A percentile compares a stretch with the other conserved stretches of the same genome.
Evolutionary conservation across 1,140 invertebrate genomes (phyloP).

Genomic region (Schlechtendalia chinensis): DNA sequence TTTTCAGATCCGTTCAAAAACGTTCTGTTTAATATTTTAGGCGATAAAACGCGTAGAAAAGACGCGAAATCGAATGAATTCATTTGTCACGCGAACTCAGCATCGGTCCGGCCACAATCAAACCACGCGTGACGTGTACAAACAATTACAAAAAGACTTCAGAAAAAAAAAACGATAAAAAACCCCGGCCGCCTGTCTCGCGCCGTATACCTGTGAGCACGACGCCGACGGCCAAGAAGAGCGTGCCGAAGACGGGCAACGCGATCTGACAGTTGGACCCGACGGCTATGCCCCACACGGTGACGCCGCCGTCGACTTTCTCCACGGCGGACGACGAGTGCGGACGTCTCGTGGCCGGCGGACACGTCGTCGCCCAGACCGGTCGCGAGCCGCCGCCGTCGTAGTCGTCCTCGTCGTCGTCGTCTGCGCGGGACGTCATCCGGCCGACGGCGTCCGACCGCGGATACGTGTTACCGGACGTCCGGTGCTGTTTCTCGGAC

Average conservation of each 20-base stretch:
- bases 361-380: background rate
- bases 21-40: no score
- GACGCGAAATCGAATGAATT: no score
- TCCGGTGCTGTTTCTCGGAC: no score
- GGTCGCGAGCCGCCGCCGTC: background rate
- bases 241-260: slow-evolving; percentile 70
- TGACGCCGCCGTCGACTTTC: slow-evolving; percentile 71
- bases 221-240: slow-evolving; percentile 71
- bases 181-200: no score
- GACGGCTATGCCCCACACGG: slow-evolving; percentile 71
- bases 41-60: no score
- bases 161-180: no score
- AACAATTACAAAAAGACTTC: no score
- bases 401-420: background rate
- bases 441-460: background rate
- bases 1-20: no score
- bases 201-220: slow-evolving; percentile 65
- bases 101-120: no score
- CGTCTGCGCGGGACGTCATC: slow-evolving; percentile 12
- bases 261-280: slow-evolving; percentile 74
- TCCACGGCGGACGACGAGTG: slow-evolving; percentile 58
- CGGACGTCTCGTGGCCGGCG: slow-evolving; percentile 19
- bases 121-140: no score
- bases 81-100: no score
- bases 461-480: no score